Evolutionary conservation across 1,140 invertebrate genomes (phyloP).

Genomic region (Drosophila punjabiensis): DNA sequence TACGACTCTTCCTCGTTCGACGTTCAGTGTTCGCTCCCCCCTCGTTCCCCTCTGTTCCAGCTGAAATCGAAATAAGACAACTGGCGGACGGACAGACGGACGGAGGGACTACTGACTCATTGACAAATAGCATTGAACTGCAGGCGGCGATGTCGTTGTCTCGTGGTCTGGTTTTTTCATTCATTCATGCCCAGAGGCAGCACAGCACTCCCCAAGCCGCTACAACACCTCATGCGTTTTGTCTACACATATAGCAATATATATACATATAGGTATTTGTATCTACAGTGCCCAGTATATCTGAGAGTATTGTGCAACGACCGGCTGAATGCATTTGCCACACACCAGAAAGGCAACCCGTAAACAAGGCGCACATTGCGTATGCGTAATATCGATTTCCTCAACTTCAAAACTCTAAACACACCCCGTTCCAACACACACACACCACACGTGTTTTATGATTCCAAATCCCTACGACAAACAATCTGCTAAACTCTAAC

Average conservation of each 20-base stretch:
- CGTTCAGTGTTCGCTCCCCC: background rate
- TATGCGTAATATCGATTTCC: constrained; percentile 52
- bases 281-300: constrained; percentile 15
- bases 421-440: background rate
- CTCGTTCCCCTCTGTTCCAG: no score
- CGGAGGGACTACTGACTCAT: constrained; percentile 59
- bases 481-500: constrained; percentile 29
- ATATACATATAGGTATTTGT: constrained; percentile 10
- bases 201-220: no score
- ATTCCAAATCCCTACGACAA: constrained; percentile 30
- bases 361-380: constrained; percentile 31
- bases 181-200: constrained; percentile 25
- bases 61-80: background rate
- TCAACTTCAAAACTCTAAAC: constrained; percentile 14
- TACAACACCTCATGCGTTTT: constrained; percentile 13
- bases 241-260: no score
- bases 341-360: constrained; percentile 24
- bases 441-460: background rate
- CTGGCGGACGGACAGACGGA: background rate
- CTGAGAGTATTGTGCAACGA: constrained; percentile 50
- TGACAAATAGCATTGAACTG: constrained; percentile 78
- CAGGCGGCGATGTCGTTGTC: constrained; percentile 46
- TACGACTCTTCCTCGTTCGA: constrained; percentile 35
- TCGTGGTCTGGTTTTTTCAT: constrained; percentile 52
- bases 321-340: constrained; percentile 56